Base-by-base conservation (phyloP, 2,113 vertebrate genomes). In the Misgurnus anguillicaudatus region DNA sequence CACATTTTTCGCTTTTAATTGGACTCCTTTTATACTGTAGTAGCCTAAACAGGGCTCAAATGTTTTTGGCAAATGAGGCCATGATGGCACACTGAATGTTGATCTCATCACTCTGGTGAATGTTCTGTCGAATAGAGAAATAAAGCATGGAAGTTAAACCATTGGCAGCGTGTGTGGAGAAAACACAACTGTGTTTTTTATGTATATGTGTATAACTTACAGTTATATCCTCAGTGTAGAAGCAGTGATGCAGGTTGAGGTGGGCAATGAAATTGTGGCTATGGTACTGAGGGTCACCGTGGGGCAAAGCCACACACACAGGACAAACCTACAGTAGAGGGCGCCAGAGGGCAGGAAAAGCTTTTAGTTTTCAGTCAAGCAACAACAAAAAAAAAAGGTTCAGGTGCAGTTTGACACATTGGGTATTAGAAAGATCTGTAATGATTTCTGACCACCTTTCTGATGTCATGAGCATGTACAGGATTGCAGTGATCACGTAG, bases 221-320 rank as follows among this genome's bases (percentile, higher is more conserved):
- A 91, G 92, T 93, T 86, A 94, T 94, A 74, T 94, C 90, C 82
- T 89, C 89, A 24, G 92, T 93, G 85, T 94, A 92, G 90, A 94
- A 94, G n/a, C 86, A 90, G 84, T 95, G 94, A 75, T 94, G 93
- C 69, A 92, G 88, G 89, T 94, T 94, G 85, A 95, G 90, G 88
- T 95, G 94, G 76, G 82, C 91, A 87, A 95, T 92, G 63, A 96
- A 92, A 91, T 95, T 88, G 85, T 89, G 91, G 89, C 93, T 95
- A 85, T 89, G 83, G 87, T 93, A 92, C 85, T 86, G 91, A 86
- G 92, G 89, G 88, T 95, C 90, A 84, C 93, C 95, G 89, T 94
- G 93, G 69, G 94, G 94, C 87, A 95, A 87, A 83, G 89, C 90
- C 41, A 90, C 90, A 88, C 95, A 95, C 86, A 96, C 93, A 64